Conservation (phyloP, 2,888 invertebrate genomes). For the Elmis aenea region DNA sequence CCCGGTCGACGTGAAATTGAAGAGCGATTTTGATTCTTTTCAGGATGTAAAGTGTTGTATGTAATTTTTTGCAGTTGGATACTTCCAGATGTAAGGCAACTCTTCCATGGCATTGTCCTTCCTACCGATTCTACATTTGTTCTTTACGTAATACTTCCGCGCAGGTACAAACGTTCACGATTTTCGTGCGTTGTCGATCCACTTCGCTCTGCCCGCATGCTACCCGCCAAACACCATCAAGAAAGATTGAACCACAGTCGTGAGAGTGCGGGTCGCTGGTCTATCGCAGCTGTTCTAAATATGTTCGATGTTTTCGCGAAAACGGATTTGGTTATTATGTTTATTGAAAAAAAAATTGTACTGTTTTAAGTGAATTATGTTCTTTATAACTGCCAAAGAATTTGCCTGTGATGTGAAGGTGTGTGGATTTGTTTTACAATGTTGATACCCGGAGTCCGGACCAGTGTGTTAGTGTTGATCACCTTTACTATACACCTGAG, state of each 20-base stretch:
- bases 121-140: too few relatives aligned
- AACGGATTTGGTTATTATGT: too few relatives aligned
- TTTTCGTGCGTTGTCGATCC: constrained; percentile 24
- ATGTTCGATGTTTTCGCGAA: constrained; percentile 25
- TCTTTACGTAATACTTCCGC: too few relatives aligned
- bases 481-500: constrained; percentile 30
- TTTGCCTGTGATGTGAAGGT: constrained; percentile 27
- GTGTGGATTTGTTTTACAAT: constrained; percentile 31
- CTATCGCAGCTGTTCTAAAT: constrained; percentile 15
- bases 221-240: constrained; percentile 30
- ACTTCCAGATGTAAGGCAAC: too few relatives aligned
- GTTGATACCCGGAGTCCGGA: constrained; percentile 30
- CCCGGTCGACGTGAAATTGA: too few relatives aligned
- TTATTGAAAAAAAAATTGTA: too few relatives aligned
- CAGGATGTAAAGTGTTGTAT: too few relatives aligned
- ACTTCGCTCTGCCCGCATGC: constrained; percentile 28
- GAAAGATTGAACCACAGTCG: constrained; percentile 24
- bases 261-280: constrained; percentile 12
- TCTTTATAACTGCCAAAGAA: constrained; percentile 27
- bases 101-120: too few relatives aligned
- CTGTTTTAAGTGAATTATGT: constrained; percentile 28
- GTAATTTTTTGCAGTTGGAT: too few relatives aligned
- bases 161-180: constrained; percentile 27
- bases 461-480: constrained; percentile 34
- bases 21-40: too few relatives aligned